These are phyloP conservation scores for Menidia beryllina DNA, from an alignment of 2,113 vertebrate genomes.

Conservation along the genomic window DNA sequence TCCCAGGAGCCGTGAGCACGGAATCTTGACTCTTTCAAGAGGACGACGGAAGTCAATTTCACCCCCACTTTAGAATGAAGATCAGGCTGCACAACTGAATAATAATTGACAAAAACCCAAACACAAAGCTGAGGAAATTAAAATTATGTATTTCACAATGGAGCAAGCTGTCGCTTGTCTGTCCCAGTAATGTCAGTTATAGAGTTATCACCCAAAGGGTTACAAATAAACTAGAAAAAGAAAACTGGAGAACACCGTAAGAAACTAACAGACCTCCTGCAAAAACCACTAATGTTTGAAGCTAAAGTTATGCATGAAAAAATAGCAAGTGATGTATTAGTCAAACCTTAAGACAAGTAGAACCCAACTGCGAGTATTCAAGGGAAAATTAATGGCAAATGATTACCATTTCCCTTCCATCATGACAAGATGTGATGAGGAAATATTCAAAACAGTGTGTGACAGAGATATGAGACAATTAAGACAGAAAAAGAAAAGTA, in stretches of 20 bases:
- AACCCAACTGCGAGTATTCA: neutral
- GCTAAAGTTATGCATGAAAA: neutral
- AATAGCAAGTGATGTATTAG: neutral
- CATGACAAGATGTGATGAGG: constrained; percentile 8
- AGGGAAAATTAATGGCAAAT: constrained; percentile 5
- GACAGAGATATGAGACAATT: constrained; percentile 9
- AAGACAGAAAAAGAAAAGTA: neutral
- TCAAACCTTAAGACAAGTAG: neutral
- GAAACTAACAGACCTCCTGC: neutral
- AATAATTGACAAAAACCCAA: constrained; percentile 15
- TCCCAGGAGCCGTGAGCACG: constrained; percentile 44
- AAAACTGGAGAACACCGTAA: neutral
- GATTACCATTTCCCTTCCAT: constrained; percentile 3
- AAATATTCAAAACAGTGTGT: constrained; percentile 38
- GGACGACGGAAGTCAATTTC: constrained; percentile 12
- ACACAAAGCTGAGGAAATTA: constrained; percentile 30
- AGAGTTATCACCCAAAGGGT: no score
- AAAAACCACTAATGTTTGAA: neutral
- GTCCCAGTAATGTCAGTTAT: no score
- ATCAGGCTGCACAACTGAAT: constrained; percentile 5
- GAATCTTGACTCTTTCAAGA: constrained; percentile 53
- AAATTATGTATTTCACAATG: constrained; percentile 33
- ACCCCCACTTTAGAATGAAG: constrained; percentile 4
- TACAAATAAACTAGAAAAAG: no score
- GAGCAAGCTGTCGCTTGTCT: constrained; percentile 35